A percentile compares a stretch with the other conserved stretches of the same genome.
Conservation (phyloP, 2,797 vertebrate species). For the Nyctalus aviator region DNA sequence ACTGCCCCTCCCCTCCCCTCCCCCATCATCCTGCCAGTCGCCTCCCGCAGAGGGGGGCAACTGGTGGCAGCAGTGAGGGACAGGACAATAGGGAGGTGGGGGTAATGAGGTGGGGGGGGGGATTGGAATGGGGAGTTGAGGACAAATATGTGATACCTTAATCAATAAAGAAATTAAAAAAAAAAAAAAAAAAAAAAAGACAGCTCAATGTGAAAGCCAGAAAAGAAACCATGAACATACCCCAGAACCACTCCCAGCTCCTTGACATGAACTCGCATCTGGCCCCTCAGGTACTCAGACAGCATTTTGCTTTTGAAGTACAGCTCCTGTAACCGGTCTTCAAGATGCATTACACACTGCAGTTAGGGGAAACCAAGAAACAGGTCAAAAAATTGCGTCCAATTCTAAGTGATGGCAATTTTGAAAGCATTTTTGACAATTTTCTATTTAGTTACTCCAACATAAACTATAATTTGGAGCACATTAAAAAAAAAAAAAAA, state of each 20-base stretch:
- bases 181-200: background rate
- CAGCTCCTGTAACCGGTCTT: conserved; percentile 97
- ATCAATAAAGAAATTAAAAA: too few species aligned
- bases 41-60: too few species aligned
- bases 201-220: background rate
- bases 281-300: conserved; percentile 98
- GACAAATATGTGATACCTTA: too few species aligned
- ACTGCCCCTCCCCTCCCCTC: too few species aligned
- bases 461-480: conserved; percentile 28
- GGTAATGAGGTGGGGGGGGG: too few species aligned
- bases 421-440: conserved; percentile 49
- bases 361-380: conserved; percentile 50
- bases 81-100: too few species aligned
- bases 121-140: too few species aligned
- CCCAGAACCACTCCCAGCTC: conserved; percentile 97
- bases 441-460: conserved; percentile 52
- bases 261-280: conserved; percentile 98
- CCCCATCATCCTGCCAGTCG: too few species aligned
- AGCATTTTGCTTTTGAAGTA: conserved; percentile 99
- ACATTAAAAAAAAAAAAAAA: background rate
- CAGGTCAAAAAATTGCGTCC: conserved; percentile 48
- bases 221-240: conserved; percentile 87
- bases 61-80: too few species aligned
- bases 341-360: conserved; percentile 99
- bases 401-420: conserved; percentile 13